These are phyloP conservation scores for Clinocottus analis DNA, from an alignment of 2,113 vertebrate species.

Conservation along the genomic window DNA sequence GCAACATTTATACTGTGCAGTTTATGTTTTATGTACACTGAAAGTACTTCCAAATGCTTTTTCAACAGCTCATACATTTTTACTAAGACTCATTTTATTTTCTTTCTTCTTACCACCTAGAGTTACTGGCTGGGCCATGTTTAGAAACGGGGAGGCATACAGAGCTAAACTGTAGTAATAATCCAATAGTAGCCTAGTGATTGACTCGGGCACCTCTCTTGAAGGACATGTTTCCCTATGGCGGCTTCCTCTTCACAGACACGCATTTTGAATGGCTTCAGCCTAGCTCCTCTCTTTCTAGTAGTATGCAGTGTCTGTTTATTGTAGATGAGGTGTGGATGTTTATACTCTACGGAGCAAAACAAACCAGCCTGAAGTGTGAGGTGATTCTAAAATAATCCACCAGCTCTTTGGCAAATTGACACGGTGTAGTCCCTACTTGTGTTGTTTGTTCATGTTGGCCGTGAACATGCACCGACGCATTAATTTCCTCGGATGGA, in stretches of 20 bases:
- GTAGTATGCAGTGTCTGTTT: constrained; percentile 63
- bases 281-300: constrained; percentile 13
- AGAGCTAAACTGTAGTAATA: constrained; percentile 65
- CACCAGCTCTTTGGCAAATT: constrained; percentile 39
- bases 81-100: constrained; percentile 1
- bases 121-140: constrained; percentile 44
- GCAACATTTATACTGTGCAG: background rate
- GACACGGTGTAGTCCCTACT: constrained; percentile 20
- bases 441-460: constrained; percentile 53
- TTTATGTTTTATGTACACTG: constrained; percentile 1
- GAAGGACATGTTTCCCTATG: constrained; percentile 62
- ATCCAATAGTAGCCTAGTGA: constrained; percentile 65
- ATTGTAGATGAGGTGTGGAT: constrained; percentile 72
- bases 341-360: constrained; percentile 64
- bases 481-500: constrained; percentile 3
- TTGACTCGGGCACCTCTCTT: constrained; percentile 59
- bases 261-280: constrained; percentile 30
- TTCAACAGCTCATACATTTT: constrained; percentile 4
- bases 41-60: constrained; percentile 16
- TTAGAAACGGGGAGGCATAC: constrained; percentile 44
- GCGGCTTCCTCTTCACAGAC: constrained; percentile 26
- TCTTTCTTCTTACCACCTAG: constrained; percentile 28
- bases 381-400: constrained; percentile 74
- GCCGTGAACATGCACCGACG: constrained; percentile 7
- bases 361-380: constrained; percentile 76